Conservation (phyloP, 2,888 invertebrate species). For the Xiphydria camelus region DNA sequence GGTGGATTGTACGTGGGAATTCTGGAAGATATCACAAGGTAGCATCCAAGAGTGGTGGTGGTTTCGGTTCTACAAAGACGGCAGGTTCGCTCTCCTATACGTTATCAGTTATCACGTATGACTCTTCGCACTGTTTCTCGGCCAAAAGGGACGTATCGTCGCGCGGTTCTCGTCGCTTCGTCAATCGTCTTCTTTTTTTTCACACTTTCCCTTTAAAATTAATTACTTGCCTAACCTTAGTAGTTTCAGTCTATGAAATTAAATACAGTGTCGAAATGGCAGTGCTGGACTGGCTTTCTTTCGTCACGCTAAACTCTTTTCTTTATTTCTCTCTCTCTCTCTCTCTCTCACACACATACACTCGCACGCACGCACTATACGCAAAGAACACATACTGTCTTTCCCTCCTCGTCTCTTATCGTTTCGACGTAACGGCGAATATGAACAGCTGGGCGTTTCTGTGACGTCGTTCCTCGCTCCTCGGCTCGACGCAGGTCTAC, state of each 20-base stretch:
- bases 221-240: conserved; percentile 37
- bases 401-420: conserved; percentile 16
- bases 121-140: too few relatives aligned
- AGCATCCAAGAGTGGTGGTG: conserved; percentile 24
- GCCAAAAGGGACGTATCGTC: too few relatives aligned
- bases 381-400: too few relatives aligned
- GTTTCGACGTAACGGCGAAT: too few relatives aligned
- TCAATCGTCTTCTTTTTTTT: conserved; percentile 9
- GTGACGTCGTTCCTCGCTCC: too few relatives aligned
- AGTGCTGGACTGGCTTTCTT: conserved; percentile 26
- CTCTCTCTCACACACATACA: conserved; percentile 4
- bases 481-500: too few relatives aligned
- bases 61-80: conserved; percentile 19
- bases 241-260: conserved; percentile 44
- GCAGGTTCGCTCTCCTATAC: conserved; percentile 5
- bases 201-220: conserved; percentile 18
- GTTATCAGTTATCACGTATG: conserved; percentile 9
- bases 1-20: too few relatives aligned
- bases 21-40: conserved; percentile 31
- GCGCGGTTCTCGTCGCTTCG: too few relatives aligned
- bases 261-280: conserved; percentile 39
- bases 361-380: too few relatives aligned
- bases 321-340: conserved; percentile 1
- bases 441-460: too few relatives aligned
- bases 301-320: too few relatives aligned